Percentiles rank a stretch among this genome's conserved stretches.
Evolutionary conservation across 2,888 invertebrate genomes (phyloP).

Genomic region (Nomada flava): DNA sequence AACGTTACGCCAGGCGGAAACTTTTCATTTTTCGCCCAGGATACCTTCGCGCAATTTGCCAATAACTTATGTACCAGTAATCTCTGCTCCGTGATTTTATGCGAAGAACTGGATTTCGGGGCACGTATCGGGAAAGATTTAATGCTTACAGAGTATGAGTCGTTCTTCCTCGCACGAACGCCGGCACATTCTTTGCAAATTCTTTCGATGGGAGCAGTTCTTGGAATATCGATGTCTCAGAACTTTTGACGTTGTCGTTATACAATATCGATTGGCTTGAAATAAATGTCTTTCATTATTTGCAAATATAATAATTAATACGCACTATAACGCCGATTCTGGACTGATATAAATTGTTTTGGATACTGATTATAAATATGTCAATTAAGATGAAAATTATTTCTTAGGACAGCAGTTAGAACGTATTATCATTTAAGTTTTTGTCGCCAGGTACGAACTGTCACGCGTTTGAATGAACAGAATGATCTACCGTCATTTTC

Average conservation of each 20-base stretch:
- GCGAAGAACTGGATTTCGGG: constrained; percentile 53
- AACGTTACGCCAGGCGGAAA: constrained; percentile 12
- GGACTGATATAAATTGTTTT: neutral
- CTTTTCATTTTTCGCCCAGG: constrained; percentile 41
- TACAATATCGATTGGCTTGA: too few relatives aligned
- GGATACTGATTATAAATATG: neutral
- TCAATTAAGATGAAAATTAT: neutral
- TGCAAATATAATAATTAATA: too few relatives aligned
- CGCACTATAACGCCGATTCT: too few relatives aligned
- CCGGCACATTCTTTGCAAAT: constrained; percentile 41
- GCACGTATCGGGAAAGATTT: constrained; percentile 52
- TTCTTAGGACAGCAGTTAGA: neutral
- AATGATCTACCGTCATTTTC: constrained; percentile 59
- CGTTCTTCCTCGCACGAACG: constrained; percentile 48
- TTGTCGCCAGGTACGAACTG: constrained; percentile 59
- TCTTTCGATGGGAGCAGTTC: constrained; percentile 36
- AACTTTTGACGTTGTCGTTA: too few relatives aligned
- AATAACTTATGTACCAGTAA: constrained; percentile 56
- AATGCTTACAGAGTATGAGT: constrained; percentile 36
- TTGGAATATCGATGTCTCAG: constrained; percentile 29
- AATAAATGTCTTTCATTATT: too few relatives aligned
- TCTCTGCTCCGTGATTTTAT: constrained; percentile 53
- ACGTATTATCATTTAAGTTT: neutral
- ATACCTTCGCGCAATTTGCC: constrained; percentile 49
- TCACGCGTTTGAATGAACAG: constrained; percentile 35